Base-by-base conservation (phyloP, 1,140 invertebrate genomes). In the Aphaenogaster ashmeadi region DNA sequence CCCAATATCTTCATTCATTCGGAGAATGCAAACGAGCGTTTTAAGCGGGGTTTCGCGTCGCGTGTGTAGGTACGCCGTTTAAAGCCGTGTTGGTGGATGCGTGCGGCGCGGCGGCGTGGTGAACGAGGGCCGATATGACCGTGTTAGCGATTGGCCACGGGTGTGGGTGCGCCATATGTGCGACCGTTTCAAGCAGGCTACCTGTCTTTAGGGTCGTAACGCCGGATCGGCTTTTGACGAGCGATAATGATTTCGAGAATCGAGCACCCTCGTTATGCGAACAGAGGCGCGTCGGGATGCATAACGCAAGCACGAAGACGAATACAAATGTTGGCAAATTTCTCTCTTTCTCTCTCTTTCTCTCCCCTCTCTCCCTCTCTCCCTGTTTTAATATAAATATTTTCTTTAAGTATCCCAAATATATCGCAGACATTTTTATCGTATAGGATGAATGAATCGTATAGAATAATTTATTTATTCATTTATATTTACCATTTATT, bases 81-180 rank as follows among this genome's bases (percentile, higher is more conserved):
- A 41, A 81, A 71, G 13, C 3, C 62, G 66, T 83, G 67, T 83
- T 41, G 41, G 67, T 74, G 27, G 41, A 75, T 75, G 80, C 54
- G 80, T 50, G 69, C 69, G 36, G 44, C 52, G 54, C 21, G 21
- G 66, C 66, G 8, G 50, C 38, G 50, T 18, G 66, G 41, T 75
- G 69, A 84, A 84, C 80, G 69, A 84, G 52, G 41, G 18, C 54
- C 80, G 69, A 84, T 84, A 84, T 75, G 80, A 84, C 54, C 80
- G 80, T 84, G 80, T 75, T 84, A 84, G 69, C 80, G 80, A 84
- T 84, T 84, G 80, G 80, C 62, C 69, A 84, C 80, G 69, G 80
- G 27, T 84, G 80, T 84, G 80, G 80, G 80, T 84, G 80, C 69
- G 44, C 80, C 80, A 75, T 84, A 84, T 84, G 80, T 74, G 80